Conservation (phyloP, 2,888 invertebrate genomes). For the Abscondita cerata region DNA sequence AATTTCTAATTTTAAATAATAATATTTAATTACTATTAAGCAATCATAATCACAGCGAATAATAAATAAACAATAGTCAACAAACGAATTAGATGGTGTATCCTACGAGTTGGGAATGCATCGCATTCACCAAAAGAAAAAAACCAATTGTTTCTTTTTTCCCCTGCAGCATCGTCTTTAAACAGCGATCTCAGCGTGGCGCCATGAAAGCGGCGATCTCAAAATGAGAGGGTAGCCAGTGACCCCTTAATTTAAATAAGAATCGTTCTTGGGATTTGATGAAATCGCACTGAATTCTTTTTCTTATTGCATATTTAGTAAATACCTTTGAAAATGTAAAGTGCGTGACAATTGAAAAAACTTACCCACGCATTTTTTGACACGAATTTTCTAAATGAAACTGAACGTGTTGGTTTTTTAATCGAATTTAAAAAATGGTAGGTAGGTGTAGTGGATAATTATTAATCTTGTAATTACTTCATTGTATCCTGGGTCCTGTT, state of each 20-base stretch:
- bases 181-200: conserved; percentile 28
- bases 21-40: no score
- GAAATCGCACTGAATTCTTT: conserved; percentile 7
- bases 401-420: background rate
- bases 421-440: background rate
- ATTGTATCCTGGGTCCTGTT: conserved; percentile 14
- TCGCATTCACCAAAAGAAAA: background rate
- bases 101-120: conserved; percentile 7
- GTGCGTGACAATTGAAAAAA: background rate
- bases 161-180: conserved; percentile 19
- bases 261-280: conserved; percentile 13
- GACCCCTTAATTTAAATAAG: conserved; percentile 25
- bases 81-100: conserved; percentile 15
- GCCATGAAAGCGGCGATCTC: conserved; percentile 27
- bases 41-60: no score
- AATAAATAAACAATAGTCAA: no score
- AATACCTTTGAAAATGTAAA: no score
- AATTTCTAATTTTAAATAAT: no score
- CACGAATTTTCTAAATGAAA: background rate
- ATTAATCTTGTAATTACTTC: conserved; percentile 11
- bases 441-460: conserved; percentile 10
- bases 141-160: conserved; percentile 11
- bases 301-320: no score
- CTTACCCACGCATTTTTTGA: background rate
- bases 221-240: conserved; percentile 28